Percentiles rank a stretch among this genome's conserved stretches.
phyloP scores from a whole-genome alignment of 2,113 vertebrate species.

The Leucopsar rothschildi region DNA sequence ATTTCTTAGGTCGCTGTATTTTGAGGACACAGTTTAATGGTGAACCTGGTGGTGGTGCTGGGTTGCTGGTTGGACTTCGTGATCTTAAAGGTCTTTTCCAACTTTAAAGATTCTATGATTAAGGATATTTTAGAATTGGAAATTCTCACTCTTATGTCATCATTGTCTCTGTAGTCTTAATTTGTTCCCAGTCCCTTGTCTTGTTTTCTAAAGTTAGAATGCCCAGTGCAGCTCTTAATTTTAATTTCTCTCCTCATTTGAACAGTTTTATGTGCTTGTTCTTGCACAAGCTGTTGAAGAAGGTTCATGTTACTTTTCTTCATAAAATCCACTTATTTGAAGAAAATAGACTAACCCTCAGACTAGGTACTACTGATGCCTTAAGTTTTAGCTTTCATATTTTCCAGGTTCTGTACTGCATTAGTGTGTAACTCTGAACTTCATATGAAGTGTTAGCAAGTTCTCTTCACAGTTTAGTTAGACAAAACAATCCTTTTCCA shows the following conservation, averaged over 20 bases:
- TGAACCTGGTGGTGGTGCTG: not conserved
- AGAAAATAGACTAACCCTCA: conserved; percentile 8
- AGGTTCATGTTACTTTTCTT: not conserved
- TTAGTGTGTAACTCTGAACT: not conserved
- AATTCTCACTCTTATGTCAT: not conserved
- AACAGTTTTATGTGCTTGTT: not conserved
- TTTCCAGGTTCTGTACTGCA: not conserved
- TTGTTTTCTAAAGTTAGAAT: not conserved
- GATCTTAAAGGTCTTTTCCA: not conserved
- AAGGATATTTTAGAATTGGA: not conserved
- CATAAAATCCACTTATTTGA: conserved; percentile 18
- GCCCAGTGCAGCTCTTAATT: not conserved
- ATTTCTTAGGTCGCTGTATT: not conserved
- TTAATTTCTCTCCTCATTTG: not conserved
- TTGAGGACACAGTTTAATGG: not conserved
- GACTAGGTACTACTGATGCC: not conserved
- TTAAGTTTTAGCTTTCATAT: not conserved
- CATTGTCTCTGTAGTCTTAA: not conserved
- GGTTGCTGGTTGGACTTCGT: not conserved
- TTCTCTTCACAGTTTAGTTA: not conserved
- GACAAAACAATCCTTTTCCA: not conserved
- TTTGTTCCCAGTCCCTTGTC: not conserved
- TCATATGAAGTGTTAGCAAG: not conserved
- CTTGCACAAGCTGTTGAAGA: not conserved
- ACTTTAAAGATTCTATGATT: not conserved